Percentiles rank a stretch among this genome's conserved stretches.
Conservation (phyloP, 2,888 invertebrate species). For the Stenodema calcarata region DNA sequence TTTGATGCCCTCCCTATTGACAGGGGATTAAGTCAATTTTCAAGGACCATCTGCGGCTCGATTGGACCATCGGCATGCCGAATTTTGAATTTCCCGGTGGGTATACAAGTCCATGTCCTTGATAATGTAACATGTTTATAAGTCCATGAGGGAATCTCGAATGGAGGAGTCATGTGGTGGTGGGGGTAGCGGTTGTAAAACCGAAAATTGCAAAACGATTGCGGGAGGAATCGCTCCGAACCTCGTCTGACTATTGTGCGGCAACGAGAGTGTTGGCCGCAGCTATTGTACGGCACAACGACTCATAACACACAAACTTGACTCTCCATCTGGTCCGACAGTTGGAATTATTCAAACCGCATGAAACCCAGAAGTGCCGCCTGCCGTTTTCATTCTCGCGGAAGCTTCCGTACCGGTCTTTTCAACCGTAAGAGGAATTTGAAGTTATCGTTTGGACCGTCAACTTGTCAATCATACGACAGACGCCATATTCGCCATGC, state of each 20-base stretch:
- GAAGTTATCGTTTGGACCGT: too few relatives aligned
- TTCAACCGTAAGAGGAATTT: background rate
- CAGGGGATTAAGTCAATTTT: too few relatives aligned
- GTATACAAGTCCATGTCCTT: too few relatives aligned
- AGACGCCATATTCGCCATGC: too few relatives aligned
- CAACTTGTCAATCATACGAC: too few relatives aligned
- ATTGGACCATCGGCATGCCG: too few relatives aligned
- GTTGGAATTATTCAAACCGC: slow-evolving; percentile 3
- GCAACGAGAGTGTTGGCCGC: background rate
- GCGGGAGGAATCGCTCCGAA: background rate
- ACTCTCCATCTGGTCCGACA: slow-evolving; percentile 3
- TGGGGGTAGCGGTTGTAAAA: background rate
- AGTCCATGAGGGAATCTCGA: background rate
- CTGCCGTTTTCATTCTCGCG: background rate
- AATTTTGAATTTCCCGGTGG: too few relatives aligned
- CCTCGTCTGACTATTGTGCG: background rate
- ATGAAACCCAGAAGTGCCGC: background rate
- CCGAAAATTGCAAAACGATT: slow-evolving; percentile 14
- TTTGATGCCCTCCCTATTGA: too few relatives aligned
- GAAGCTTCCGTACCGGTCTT: background rate
- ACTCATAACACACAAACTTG: background rate
- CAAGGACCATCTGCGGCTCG: too few relatives aligned
- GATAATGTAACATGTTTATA: too few relatives aligned
- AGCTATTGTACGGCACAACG: background rate
- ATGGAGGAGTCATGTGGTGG: background rate